Conservation (phyloP, 2,113 vertebrate species). For the Hippocampus mohnikei region DNA sequence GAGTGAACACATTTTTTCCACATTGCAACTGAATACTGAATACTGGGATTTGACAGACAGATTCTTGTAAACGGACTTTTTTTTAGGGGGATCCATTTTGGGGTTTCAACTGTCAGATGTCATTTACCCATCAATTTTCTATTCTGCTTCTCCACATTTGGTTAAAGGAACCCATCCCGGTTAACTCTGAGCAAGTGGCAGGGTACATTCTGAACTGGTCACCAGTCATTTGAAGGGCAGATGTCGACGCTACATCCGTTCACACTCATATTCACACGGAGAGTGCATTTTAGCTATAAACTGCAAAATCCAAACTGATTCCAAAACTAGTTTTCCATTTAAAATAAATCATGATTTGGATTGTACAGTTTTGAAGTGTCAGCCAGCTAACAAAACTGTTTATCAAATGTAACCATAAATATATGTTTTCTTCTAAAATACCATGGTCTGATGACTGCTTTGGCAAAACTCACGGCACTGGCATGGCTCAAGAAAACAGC, state of each 20-base stretch:
- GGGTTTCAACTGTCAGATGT: neutral
- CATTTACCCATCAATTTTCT: neutral
- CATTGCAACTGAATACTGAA: neutral
- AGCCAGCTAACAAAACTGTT: neutral
- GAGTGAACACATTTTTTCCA: neutral
- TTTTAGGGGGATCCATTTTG: neutral
- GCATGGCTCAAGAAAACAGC: neutral
- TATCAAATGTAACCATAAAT: neutral
- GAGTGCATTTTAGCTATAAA: neutral
- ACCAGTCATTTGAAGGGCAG: neutral
- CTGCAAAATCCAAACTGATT: neutral
- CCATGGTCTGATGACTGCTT: neutral
- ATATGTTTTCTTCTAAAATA: neutral
- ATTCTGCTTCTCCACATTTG: neutral
- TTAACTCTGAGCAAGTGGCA: neutral
- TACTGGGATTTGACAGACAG: neutral
- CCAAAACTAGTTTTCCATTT: neutral
- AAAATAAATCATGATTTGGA: neutral
- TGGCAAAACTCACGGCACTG: neutral
- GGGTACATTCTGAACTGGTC: neutral
- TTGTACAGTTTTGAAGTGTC: neutral
- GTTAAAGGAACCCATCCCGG: neutral
- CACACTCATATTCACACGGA: neutral
- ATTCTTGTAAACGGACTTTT: neutral
- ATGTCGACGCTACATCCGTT: neutral